Evolutionary conservation across 2,888 invertebrate genomes (phyloP).

Genomic region (Nomada ferruginata): DNA sequence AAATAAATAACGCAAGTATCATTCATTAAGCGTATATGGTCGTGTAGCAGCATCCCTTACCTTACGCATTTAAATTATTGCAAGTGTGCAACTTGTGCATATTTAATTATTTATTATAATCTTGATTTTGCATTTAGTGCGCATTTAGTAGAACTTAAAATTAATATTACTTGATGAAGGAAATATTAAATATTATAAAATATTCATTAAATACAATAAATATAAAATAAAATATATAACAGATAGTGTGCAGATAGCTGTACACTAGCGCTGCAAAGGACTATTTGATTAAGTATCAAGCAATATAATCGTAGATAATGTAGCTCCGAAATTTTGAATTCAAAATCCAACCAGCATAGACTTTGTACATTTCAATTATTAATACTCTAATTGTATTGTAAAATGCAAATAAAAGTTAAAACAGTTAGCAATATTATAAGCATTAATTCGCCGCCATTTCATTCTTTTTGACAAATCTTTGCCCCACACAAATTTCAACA

Average conservation of each 20-base stretch:
- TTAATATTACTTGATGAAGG: no score
- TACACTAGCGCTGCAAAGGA: conserved; percentile 1
- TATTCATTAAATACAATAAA: no score
- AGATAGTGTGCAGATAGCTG: neutral
- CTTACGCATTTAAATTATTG: no score
- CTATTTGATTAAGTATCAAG: neutral
- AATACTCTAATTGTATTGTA: neutral
- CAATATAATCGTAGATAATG: neutral
- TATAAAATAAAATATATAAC: no score
- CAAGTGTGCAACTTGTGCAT: no score
- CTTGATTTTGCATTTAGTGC: no score
- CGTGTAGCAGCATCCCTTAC: no score
- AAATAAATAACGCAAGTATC: no score
- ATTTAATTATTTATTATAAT: no score
- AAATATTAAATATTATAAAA: no score
- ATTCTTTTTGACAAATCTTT: neutral
- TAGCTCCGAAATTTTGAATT: conserved; percentile 1
- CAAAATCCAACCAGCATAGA: neutral
- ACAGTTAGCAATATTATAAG: neutral
- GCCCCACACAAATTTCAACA: neutral
- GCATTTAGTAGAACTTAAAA: no score
- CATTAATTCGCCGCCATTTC: neutral
- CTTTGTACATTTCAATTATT: neutral
- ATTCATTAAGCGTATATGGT: no score
- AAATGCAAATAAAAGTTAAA: neutral